Evolutionary conservation across 2,113 vertebrate species (phyloP), one percentile per base, ranked within the genome.

Genomic region (Cyanoderma ruficeps): DNA sequence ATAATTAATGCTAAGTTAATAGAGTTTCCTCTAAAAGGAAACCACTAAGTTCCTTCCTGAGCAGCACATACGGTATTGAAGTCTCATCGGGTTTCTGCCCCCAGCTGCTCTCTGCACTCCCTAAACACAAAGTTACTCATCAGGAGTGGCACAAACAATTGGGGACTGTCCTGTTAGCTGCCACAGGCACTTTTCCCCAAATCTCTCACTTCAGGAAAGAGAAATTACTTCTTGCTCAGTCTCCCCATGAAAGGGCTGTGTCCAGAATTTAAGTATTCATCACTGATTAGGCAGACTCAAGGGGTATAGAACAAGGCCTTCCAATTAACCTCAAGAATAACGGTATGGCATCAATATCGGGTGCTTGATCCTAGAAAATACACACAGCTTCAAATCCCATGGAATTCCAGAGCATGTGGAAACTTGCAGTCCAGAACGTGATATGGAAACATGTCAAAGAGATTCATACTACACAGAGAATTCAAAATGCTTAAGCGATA

Each of bases 1-100:
- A 94, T 96, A 96, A 93, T 96, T 95, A 96, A 95, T 94, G 88
- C 41, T 75, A 83, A 97, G 95, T 96, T 96, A 96, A 94, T 92
- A 96, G 79, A 60, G 76, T 75, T 96, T 96, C 88, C 88, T 95
- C 70, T 86, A 60, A 83, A 93, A 96, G 92, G 85, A 96, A 97
- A 94, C 93, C 84, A 72, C 80, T 9, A 23, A 93, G 84, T 91
- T 95, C 93, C 96, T 96, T 96, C 87, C 91, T 90, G 53, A 91
- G 84, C 70, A 94, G 81, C 71, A 93, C 50, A 44, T 8, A 42
- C 0, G 3, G 44, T 75, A 96, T 30, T 11, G 6, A 88, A 0
- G 0, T 63, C 67, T 80, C 71, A 39, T n/a, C 0, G 0, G 44
- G 53, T 67, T 94, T 93, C 71, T 80, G 50, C 84, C 69, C 59